phyloP scores from a whole-genome alignment of 2,113 vertebrate species.

The Lagopus leucura region DNA sequence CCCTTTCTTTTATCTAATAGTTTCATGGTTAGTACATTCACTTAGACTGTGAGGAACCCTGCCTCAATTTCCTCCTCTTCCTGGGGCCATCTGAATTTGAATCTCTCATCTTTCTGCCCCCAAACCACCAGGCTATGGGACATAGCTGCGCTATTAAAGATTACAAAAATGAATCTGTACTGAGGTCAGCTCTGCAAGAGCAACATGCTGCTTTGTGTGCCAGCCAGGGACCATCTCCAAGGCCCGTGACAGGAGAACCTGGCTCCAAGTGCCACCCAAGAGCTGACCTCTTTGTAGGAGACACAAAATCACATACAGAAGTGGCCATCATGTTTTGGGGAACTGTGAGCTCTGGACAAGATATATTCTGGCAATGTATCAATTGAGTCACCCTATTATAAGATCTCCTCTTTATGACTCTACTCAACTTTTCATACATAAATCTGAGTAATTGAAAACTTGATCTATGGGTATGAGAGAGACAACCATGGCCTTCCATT shows the following conservation, averaged over 20 bases:
- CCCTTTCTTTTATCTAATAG: neutral
- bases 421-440: neutral
- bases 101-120: neutral
- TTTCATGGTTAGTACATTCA: neutral
- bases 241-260: neutral
- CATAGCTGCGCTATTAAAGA: neutral
- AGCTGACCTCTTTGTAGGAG: neutral
- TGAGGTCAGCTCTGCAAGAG: neutral
- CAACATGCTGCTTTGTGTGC: neutral
- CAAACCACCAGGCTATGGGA: neutral
- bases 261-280: neutral
- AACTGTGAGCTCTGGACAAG: neutral
- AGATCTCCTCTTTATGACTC: neutral
- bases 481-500: neutral
- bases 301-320: neutral
- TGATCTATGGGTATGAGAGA: neutral
- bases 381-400: neutral
- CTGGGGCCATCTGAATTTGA: neutral
- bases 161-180: neutral
- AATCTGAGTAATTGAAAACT: neutral
- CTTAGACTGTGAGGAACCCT: neutral
- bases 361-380: neutral
- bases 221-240: neutral
- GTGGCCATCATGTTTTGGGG: neutral
- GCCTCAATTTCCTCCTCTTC: neutral